Base-by-base conservation (phyloP, 2,888 invertebrate species). In the Plebejus anna region DNA sequence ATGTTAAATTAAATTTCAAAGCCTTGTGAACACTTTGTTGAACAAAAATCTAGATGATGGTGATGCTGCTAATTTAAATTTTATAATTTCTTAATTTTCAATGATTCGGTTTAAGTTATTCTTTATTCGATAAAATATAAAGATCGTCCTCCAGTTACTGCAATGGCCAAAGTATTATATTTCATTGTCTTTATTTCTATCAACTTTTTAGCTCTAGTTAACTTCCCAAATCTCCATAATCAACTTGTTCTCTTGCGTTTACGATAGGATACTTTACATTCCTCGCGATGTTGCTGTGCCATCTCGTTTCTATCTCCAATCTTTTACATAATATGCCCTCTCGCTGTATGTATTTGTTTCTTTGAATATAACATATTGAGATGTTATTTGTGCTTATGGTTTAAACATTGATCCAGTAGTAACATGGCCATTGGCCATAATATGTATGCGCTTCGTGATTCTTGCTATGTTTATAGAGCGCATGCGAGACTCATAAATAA, bases 311-410 rank as follows among this genome's bases (percentile, higher is more conserved):
- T 36, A 66, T 66, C 66, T 66, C 28, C 13, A 36, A 66, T 36
- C 66, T 66, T 66, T 66, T 66, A 66, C 66, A 66, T 66, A 66
- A 66, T 66, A 66, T 16, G 32, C 32, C 32, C 32, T 66, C 66
- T 66, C 66, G 66, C 66, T 66, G 66, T 66, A 66, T 66, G 66
- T 66, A 66, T 66, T 66, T 36, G 32, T 66, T 32, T 66, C 66
- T 66, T 66, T 66, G 66, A 66, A 66, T 66, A 66, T 66, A 66
- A 66, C 66, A 66, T 66, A 66, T 66, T 66, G 66, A 66, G 66
- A 66, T 66, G 66, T 66, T 66, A 66, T 36, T 36, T 66, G 66
- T 36, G 66, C 66, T 66, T 66, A 66, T 66, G 66, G 66, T 66
- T 66, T 32, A 66, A 66, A 66, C 66, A 66, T 66, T 66, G 66